Evolutionary conservation across 2,113 vertebrate genomes (phyloP).

Genomic region (Oreochromis spilurus): DNA sequence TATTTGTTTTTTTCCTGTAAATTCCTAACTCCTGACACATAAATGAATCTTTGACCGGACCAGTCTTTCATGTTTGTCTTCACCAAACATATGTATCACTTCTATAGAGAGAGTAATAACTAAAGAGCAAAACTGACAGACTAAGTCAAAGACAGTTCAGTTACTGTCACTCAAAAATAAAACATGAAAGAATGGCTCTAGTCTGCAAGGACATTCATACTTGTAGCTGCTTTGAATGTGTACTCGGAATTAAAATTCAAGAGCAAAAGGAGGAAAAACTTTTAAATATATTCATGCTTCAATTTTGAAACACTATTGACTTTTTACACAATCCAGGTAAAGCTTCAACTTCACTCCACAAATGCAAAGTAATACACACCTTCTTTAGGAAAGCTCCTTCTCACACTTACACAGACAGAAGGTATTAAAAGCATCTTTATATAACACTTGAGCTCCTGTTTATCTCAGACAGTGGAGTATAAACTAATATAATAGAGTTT

Average conservation of each 20-base stretch:
- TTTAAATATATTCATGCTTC: neutral
- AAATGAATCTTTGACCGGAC: rapidly evolving
- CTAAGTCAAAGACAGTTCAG: neutral
- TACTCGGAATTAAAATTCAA: neutral
- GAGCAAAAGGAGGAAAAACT: neutral
- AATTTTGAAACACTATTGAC: neutral
- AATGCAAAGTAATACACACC: neutral
- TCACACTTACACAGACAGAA: neutral
- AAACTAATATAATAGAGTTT: neutral
- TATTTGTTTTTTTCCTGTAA: neutral
- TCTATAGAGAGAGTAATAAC: neutral
- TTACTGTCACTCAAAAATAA: neutral
- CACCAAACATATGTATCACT: neutral
- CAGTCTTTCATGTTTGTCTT: neutral
- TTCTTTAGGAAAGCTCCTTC: neutral
- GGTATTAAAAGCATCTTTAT: neutral
- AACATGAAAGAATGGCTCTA: neutral
- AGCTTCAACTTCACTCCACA: neutral
- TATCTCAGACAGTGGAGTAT: neutral
- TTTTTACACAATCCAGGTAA: neutral
- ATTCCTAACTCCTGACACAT: neutral
- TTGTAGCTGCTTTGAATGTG: neutral
- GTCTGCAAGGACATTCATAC: neutral
- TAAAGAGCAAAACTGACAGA: neutral
- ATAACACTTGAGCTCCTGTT: neutral